Evolutionary conservation across 2,797 vertebrate genomes (phyloP), one percentile per base, ranked within the genome.

Genomic region (Mycteria americana): DNA sequence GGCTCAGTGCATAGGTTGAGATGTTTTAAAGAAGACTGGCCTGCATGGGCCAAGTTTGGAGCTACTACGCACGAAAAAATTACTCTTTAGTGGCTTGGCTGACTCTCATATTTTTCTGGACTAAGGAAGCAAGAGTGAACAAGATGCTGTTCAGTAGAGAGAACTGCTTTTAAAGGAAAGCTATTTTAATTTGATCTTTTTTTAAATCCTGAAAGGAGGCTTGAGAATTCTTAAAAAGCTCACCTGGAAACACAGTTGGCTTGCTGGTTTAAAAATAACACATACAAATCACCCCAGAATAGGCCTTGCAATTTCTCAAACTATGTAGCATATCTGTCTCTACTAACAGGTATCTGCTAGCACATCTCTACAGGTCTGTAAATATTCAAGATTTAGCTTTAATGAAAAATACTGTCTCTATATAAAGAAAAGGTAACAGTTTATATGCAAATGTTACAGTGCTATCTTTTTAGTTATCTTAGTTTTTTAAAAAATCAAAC

Each of bases 381-480:
- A 97, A 96, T 95, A 96, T 95, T 96, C 91, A 95, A 90, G 77
- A 79, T 59, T 70, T 90, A 73, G 30, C 24, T 86, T 87, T 93
- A 91, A 95, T 84, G 85, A 95, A 97, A 97, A 87, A 92, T 70
- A 79, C 53, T 60, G n/a, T 75, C 22, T 60, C 39, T 54, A 31
- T 70, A 75, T 59, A 62, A 74, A 84, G 54, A 63, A 92, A 93
- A 93, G 79, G 78, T 94, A 96, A 91, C 53, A 85, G 77, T 92
- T 77, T 84, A 84, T 85, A 96, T 97, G 93, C 72, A 97, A 96
- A 97, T 88, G 57, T 65, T 87, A 81, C 9, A 8, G 25, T 64
- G 73, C 77, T 97, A 78, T 92, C 85, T 89, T 96, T 96, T 83
- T 75, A 81, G 82, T 93, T 97, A 91, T 97, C 93, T 97, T 46